A percentile compares a stretch with the other conserved stretches of the same genome.
phyloP scores from a whole-genome alignment of 2,888 invertebrate species.

The Lochmaea crataegi region DNA sequence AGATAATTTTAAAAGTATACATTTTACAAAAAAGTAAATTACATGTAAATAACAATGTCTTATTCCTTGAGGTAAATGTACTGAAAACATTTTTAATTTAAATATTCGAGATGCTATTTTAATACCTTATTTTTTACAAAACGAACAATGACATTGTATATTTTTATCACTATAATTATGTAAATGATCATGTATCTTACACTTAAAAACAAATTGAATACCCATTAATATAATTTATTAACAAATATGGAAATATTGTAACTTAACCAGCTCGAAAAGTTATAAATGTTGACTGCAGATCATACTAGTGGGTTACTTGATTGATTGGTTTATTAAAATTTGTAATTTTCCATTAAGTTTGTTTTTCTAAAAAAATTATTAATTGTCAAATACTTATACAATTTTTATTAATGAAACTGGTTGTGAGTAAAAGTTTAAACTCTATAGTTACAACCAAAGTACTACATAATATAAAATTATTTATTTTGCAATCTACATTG shows the following conservation, averaged over 20 bases:
- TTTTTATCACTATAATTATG: neutral
- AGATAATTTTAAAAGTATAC: neutral
- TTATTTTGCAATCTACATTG: no score
- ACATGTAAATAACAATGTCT: neutral
- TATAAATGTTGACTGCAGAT: neutral
- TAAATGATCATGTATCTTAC: neutral
- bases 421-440: no score
- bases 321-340: neutral
- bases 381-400: neutral
- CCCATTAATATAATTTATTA: neutral
- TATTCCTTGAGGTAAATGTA: neutral
- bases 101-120: neutral
- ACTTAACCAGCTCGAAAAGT: neutral
- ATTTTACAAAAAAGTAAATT: neutral
- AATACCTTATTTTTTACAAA: neutral
- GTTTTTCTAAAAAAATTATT: neutral
- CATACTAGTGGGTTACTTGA: neutral
- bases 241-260: neutral
- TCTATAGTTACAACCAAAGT: no score
- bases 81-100: neutral
- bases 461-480: no score
- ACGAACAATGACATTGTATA: neutral
- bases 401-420: no score
- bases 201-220: slow-evolving; percentile 3
- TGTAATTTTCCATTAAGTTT: neutral